Evolutionary conservation across 2,888 invertebrate species (phyloP), one percentile per base, ranked within the genome.

Genomic region (Synergus japonicus): DNA sequence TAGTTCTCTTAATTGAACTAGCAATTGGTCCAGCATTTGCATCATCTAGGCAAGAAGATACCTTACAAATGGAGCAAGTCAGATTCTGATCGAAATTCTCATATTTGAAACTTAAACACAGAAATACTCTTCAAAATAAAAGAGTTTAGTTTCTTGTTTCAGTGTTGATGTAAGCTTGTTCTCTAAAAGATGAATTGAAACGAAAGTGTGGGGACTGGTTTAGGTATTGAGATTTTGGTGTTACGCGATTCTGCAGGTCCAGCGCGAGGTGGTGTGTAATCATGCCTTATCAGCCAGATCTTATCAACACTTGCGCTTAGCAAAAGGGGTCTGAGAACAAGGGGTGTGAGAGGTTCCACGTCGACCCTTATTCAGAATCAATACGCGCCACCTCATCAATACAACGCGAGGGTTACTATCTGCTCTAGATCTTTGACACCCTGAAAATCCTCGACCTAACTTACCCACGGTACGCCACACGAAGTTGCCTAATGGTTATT

Each of bases 401-500:
- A 91, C 85, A 87, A 84, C 85, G 78, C 79, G 81, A 60, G 82
- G 80, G 81, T 76, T 76, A 76, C 80, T 78, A 91, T 90, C 90
- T 89, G 91, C 87, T 91, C 91, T 89, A 91, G 89, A 91, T 91
- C 91, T 91, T 87, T 86, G 87, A 90, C 90, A 91, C 91, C 90
- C 90, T 86, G 85, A 85, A 88, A 90, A 88, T 89, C 87, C 86
- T 86, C 86, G 81, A 83, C 77, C 79, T 66, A 66, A 80, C 81
- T 83, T 79, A 22, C 76, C 81, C 78, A 76, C 81, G 78, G 78
- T 82, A 83, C 81, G 82, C 79, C 77, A 77, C 77, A 76, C 81
- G 79, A 81, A 81, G 83, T 80, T 82, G 78, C 81, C 88, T 90
- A 90, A 90, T 90, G 90, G 88, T 88, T 89, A 90, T 90, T 90